Evolutionary conservation across 1,140 invertebrate species (phyloP).

Genomic region (Temnothorax curvispinosus): DNA sequence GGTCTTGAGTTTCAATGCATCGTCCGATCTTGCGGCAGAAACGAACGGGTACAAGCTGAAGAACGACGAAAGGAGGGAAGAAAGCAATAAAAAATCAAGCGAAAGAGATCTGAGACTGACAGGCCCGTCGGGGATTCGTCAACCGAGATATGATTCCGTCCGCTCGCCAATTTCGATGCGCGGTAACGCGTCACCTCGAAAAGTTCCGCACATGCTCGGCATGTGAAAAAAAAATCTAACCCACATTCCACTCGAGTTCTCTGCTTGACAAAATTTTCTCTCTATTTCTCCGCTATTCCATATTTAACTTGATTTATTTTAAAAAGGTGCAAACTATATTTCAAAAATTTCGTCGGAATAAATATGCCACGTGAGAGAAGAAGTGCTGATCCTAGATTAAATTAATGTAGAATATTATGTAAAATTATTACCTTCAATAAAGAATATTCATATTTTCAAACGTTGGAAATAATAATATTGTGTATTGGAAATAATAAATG

Average conservation of each 20-base stretch:
- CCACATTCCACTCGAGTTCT: conserved; percentile 16
- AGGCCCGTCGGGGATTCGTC: conserved; percentile 62
- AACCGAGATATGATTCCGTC: conserved; percentile 56
- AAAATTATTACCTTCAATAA: background rate
- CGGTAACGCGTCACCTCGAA: conserved; percentile 14
- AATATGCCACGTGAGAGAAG: background rate
- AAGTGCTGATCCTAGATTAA: background rate
- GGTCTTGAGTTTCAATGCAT: conserved; percentile 78
- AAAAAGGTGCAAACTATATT: background rate
- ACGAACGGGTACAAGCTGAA: conserved; percentile 35
- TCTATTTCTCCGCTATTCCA: background rate
- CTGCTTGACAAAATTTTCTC: background rate
- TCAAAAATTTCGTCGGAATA: background rate
- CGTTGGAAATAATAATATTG: background rate
- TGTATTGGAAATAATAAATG: background rate
- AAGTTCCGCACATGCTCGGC: conserved; percentile 34
- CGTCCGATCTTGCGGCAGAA: conserved; percentile 67
- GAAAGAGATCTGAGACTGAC: conserved; percentile 61
- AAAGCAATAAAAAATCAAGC: conserved; percentile 43
- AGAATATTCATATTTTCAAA: background rate
- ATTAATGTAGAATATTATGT: background rate
- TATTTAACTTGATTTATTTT: background rate
- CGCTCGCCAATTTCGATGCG: conserved; percentile 46
- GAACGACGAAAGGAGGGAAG: background rate
- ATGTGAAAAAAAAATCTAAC: conserved; percentile 25